Conservation (phyloP, 2,113 vertebrate genomes). For the Empidonax alnorum region DNA sequence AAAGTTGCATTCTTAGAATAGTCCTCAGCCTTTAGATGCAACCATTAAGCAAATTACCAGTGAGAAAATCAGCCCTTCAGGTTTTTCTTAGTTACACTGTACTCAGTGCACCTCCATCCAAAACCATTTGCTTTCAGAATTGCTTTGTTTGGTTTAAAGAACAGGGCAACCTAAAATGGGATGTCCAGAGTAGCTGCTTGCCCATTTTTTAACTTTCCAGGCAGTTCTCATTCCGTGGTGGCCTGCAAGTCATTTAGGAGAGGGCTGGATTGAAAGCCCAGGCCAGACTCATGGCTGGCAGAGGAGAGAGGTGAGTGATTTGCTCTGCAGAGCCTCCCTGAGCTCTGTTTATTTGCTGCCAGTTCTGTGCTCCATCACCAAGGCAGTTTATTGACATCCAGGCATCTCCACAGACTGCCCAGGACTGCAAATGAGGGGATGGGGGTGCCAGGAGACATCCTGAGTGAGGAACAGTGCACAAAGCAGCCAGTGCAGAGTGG, state of each 20-base stretch:
- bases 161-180: not conserved
- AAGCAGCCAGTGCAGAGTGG: not conserved
- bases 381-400: not conserved
- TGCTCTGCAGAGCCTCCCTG: not conserved
- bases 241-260: not conserved
- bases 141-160: not conserved
- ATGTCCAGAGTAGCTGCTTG: not conserved
- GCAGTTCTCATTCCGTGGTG: not conserved
- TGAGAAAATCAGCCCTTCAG: not conserved
- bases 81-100: not conserved
- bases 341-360: not conserved
- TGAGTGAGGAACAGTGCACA: not conserved
- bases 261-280: not conserved
- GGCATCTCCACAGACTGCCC: not conserved
- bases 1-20: not conserved
- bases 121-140: not conserved
- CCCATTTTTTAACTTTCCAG: not conserved
- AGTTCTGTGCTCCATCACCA: constrained; percentile 12
- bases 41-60: not conserved
- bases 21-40: not conserved
- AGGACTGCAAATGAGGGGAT: not conserved
- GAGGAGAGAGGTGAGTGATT: not conserved
- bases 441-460: not conserved
- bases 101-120: not conserved
- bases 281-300: not conserved